Conservation (phyloP, 2,113 vertebrate species). For the Gymnocephalus cernua region DNA sequence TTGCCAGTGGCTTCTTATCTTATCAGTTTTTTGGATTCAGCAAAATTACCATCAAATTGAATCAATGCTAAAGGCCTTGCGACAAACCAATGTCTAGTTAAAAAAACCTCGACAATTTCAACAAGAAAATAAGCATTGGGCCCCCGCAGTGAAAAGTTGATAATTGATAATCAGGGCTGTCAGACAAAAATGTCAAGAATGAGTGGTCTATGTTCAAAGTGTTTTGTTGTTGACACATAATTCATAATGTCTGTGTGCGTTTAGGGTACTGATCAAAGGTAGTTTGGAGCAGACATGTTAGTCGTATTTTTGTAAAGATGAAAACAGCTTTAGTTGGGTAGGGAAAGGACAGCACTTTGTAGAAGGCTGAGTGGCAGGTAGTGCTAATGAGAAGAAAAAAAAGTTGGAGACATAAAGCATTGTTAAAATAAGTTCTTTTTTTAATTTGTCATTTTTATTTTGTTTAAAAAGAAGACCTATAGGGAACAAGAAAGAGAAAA, state of each 20-base stretch:
- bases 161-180: slow-evolving; percentile 54
- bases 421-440: slow-evolving; percentile 65
- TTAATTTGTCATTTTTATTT: slow-evolving; percentile 79
- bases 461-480: slow-evolving; percentile 69
- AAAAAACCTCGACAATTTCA: not conserved
- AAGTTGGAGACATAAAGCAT: slow-evolving; percentile 64
- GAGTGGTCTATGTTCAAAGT: slow-evolving; percentile 55
- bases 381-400: slow-evolving; percentile 67
- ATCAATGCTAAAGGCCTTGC: not conserved
- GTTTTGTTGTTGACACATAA: slow-evolving; percentile 53
- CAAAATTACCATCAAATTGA: not conserved
- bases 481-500: slow-evolving; percentile 69
- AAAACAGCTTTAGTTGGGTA: slow-evolving; percentile 63
- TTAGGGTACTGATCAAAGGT: slow-evolving; percentile 61
- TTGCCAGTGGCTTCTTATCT: not conserved
- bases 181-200: slow-evolving; percentile 51
- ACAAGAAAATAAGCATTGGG: not conserved
- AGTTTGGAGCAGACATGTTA: slow-evolving; percentile 34
- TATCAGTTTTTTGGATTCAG: slow-evolving; percentile 1
- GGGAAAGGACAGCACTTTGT: slow-evolving; percentile 81
- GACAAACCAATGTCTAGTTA: not conserved
- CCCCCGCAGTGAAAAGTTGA: slow-evolving; percentile 23
- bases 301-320: slow-evolving; percentile 77
- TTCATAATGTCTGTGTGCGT: slow-evolving; percentile 60
- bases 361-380: slow-evolving; percentile 71